Evolutionary conservation across 2,888 invertebrate genomes (phyloP).

Genomic region (Osmoderma eremita): DNA sequence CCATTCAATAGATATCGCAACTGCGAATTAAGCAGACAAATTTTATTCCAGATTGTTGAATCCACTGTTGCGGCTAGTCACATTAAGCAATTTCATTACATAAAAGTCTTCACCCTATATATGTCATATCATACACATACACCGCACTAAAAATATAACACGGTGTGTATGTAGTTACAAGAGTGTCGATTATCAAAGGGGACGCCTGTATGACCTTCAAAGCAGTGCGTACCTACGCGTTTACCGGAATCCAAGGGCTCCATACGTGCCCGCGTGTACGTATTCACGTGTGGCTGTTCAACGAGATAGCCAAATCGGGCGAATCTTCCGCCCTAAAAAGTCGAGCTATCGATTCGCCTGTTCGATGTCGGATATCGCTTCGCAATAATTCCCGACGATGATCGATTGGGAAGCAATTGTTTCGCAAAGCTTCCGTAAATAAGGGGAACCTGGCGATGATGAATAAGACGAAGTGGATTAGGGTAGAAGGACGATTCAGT

Average conservation of each 20-base stretch:
- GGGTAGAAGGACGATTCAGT: no score
- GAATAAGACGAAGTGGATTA: no score
- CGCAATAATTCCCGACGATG: slow-evolving; percentile 7
- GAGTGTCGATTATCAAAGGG: slow-evolving; percentile 3
- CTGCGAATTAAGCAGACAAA: no score
- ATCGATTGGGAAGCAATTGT: slow-evolving; percentile 21
- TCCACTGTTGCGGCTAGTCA: not conserved
- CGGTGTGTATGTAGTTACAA: not conserved
- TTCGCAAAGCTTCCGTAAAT: not conserved
- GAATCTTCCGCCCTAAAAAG: slow-evolving; percentile 27
- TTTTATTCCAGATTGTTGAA: no score
- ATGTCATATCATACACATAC: not conserved
- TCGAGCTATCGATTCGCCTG: slow-evolving; percentile 20
- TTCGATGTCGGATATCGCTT: slow-evolving; percentile 20
- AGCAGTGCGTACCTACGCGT: not conserved
- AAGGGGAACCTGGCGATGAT: no score
- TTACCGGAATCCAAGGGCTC: slow-evolving; percentile 8
- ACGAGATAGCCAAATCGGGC: slow-evolving; percentile 13
- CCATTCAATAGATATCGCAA: no score
- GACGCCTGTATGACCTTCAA: not conserved
- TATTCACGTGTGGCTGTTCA: slow-evolving; percentile 1
- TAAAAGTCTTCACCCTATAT: not conserved
- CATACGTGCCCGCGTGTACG: not conserved
- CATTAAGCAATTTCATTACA: slow-evolving; percentile 3
- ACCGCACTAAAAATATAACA: no score